Evolutionary conservation across 2,888 invertebrate species (phyloP), one percentile per base, ranked within the genome.

Genomic region (Platycnemis pennipes): DNA sequence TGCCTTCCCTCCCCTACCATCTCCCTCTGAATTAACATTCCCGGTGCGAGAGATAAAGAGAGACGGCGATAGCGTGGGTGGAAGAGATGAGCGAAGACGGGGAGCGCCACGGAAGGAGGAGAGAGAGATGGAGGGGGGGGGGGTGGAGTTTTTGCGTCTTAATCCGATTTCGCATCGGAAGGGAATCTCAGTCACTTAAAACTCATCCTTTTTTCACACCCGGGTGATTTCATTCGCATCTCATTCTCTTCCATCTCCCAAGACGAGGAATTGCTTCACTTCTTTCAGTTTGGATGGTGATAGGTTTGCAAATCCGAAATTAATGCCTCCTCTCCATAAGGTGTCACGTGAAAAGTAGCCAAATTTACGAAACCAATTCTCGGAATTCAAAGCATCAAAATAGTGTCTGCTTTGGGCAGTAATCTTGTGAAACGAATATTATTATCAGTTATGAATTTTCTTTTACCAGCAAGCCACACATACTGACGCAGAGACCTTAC

Each of bases 101-200:
- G 31, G 69, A 31, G 31, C 5, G 31, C 5, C 8, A 31, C 31
- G n/a, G 5, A 31, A 7, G 2, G 69, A 31, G 8, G 69, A 31
- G 31, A 69, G 7, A 2, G 31, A 31, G 31, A 31, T 4, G 69
- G 2, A 31, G 31, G 13, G 13, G 77, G 37, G 77, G 77, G 13
- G n/a, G 46, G 26, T n/a, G n/a, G n/a, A 46, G 45, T 87, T 87
- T 87, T 87, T 87, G 45, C 46, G 26, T 87, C 46, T 87, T 87
- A 87, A 87, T 87, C 87, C 87, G 87, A 87, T 45, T 87, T 22
- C 44, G 87, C 44, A 87, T 46, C 46, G 87, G 45, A 44, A 87
- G 46, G 87, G n/a, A 77, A 87, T 45, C 87, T 87, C 26, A n/a
- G n/a, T 87, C 87, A 87, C 87, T 87, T 87, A 87, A 46, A 87